Evolutionary conservation across 2,888 invertebrate species (phyloP).

Genomic region (Eurytoma californica): DNA sequence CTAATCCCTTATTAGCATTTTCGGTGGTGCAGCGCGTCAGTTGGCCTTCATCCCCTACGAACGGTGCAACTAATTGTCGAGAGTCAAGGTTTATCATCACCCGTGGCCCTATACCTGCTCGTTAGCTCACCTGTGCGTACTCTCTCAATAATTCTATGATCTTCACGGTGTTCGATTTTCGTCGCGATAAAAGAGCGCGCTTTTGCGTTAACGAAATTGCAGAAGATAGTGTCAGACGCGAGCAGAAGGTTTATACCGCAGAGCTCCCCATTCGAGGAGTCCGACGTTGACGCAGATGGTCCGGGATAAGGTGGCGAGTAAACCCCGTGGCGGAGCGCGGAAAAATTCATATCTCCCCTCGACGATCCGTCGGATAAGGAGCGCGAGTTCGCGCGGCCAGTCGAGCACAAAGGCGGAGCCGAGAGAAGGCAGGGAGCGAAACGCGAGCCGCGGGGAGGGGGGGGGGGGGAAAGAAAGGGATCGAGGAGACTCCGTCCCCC

Average conservation of each 20-base stretch:
- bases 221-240: too few species aligned
- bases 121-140: neutral
- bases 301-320: neutral
- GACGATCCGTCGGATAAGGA: neutral
- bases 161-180: neutral
- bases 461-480: neutral
- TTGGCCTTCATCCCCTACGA: neutral
- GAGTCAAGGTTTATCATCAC: constrained; percentile 22
- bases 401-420: neutral
- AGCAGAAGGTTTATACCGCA: neutral
- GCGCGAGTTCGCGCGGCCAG: neutral
- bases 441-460: neutral
- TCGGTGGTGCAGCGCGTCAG: neutral
- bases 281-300: too few species aligned
- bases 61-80: neutral
- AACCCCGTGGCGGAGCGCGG: neutral
- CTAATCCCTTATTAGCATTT: constrained; percentile 20
- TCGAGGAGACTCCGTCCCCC: neutral
- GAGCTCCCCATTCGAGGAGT: neutral
- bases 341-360: constrained; percentile 4
- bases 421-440: too few species aligned
- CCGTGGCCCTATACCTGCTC: neutral
- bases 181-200: neutral
- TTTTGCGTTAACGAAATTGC: neutral
- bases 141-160: neutral